phyloP scores from a whole-genome alignment of 2,797 vertebrate species.

The Acanthis flammea region DNA sequence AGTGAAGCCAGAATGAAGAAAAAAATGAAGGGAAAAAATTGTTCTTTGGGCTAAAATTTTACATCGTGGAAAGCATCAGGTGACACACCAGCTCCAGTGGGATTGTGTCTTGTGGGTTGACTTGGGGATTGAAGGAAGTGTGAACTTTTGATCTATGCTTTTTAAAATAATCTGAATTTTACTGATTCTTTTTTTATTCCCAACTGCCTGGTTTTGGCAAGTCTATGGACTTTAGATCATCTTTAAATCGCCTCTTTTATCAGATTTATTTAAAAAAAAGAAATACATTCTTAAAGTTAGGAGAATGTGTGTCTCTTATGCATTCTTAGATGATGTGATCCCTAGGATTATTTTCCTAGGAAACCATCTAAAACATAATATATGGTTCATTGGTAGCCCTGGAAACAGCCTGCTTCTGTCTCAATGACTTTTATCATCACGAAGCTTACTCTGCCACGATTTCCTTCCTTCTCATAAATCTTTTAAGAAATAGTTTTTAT shows the following conservation, averaged over 20 bases:
- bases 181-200: background rate
- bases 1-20: background rate
- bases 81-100: background rate
- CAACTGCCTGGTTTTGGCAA: background rate
- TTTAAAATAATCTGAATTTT: background rate
- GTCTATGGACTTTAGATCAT: background rate
- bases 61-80: background rate
- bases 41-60: background rate
- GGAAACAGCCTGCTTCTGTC: constrained; percentile 18
- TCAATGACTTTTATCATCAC: background rate
- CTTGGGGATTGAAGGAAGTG: background rate
- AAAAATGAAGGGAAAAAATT: background rate
- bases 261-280: background rate
- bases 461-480: background rate
- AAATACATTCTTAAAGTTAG: background rate
- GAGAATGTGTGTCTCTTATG: background rate
- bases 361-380: constrained; percentile 21
- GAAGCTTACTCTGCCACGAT: background rate
- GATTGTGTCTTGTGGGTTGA: background rate
- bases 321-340: background rate
- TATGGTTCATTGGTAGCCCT: constrained; percentile 34
- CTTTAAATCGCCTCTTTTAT: background rate
- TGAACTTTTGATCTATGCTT: background rate
- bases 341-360: constrained; percentile 41
- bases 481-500: background rate